Conservation (phyloP, 1,140 invertebrate genomes). For the Drosophila oshimai region DNA sequence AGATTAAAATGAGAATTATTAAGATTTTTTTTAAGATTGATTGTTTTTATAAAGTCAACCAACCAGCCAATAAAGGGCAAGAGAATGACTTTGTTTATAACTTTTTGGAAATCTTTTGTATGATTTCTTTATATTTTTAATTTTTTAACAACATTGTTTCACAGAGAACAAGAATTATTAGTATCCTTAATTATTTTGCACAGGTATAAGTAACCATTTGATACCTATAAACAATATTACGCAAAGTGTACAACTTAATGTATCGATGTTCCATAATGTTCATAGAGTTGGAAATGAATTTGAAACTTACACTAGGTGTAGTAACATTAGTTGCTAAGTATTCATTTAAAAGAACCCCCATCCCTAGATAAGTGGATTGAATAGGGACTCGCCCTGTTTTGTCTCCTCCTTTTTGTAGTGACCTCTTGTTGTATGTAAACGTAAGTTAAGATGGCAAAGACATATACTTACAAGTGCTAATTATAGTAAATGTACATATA, state of each 20-base stretch:
- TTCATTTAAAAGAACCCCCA: conserved; percentile 1
- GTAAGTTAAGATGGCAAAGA: conserved; percentile 25
- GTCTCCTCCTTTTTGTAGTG: conserved; percentile 13
- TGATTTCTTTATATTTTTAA: no score
- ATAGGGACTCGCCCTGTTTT: not conserved
- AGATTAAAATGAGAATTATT: not conserved
- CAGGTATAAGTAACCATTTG: not conserved
- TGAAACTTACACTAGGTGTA: conserved; percentile 33
- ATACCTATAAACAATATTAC: conserved; percentile 3
- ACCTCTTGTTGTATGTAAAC: conserved; percentile 8
- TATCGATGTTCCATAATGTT: conserved; percentile 13
- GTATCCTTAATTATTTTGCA: not conserved
- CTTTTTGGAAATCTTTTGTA: no score
- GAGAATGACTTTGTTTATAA: no score
- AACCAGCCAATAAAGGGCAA: no score
- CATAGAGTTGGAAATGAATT: conserved; percentile 21
- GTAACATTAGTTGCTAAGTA: conserved; percentile 60
- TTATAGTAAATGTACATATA: conserved; percentile 12
- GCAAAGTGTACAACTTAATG: conserved; percentile 47
- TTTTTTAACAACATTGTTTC: no score
- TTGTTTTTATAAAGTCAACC: no score
- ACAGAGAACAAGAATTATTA: not conserved
- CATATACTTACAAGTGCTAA: conserved; percentile 5
- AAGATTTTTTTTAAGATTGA: no score
- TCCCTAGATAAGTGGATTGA: not conserved